phyloP scores from a whole-genome alignment of 2,888 invertebrate genomes.

The Anodontia alba region DNA sequence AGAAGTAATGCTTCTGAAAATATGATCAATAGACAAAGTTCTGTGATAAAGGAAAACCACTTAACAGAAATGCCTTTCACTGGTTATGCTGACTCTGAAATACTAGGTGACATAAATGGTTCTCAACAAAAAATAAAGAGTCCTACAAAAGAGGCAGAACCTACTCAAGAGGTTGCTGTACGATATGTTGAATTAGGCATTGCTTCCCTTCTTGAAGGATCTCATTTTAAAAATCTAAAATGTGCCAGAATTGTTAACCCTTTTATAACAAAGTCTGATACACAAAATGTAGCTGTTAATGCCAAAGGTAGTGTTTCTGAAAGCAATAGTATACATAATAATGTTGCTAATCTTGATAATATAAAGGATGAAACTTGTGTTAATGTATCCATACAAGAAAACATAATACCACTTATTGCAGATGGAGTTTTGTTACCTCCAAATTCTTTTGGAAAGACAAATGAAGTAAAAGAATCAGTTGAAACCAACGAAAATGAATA shows the following conservation, averaged over 20 bases:
- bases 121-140: not conserved
- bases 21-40: slow-evolving; percentile 3
- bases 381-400: too few species aligned
- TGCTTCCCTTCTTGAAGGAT: slow-evolving; percentile 50
- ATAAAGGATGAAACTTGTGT: too few species aligned
- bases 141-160: not conserved
- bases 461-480: not conserved
- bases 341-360: too few species aligned
- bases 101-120: not conserved
- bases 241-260: slow-evolving; percentile 56
- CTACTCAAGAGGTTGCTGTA: not conserved
- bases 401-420: too few species aligned
- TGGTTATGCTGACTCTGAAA: not conserved
- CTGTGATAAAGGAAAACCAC: slow-evolving; percentile 5
- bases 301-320: too few species aligned
- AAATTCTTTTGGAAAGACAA: not conserved
- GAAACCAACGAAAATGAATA: not conserved
- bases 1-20: not conserved
- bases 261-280: not conserved
- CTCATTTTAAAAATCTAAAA: slow-evolving; percentile 54
- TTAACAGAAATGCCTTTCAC: slow-evolving; percentile 4
- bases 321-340: too few species aligned
- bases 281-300: too few species aligned
- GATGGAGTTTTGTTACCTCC: too few species aligned
- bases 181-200: slow-evolving; percentile 26